phyloP scores from a whole-genome alignment of 2,113 vertebrate genomes.

The Phalacrocorax pelagicus region DNA sequence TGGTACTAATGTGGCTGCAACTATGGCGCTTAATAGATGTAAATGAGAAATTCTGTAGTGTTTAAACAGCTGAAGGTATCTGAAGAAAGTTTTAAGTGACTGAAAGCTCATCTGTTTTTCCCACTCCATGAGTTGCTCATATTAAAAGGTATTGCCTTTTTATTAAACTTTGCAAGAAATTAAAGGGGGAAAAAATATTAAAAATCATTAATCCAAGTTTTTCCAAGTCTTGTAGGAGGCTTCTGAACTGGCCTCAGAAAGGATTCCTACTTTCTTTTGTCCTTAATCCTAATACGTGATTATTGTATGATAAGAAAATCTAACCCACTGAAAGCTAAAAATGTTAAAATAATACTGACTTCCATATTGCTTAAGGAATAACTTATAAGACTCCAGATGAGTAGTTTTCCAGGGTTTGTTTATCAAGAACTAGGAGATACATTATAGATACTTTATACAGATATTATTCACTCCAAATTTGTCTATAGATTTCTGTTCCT shows the following conservation, averaged over 20 bases:
- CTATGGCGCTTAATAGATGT: not conserved
- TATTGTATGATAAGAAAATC: not conserved
- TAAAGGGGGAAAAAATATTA: not conserved
- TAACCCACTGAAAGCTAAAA: not conserved
- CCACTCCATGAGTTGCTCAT: not conserved
- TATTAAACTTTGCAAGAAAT: not conserved
- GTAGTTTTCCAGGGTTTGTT: not conserved
- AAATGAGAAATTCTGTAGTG: not conserved
- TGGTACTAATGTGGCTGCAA: accelerated
- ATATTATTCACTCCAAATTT: not conserved
- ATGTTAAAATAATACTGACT: not conserved
- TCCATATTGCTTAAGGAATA: not conserved
- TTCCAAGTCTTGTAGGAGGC: not conserved
- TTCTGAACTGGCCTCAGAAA: not conserved
- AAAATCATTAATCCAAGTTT: not conserved
- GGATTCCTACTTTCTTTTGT: not conserved
- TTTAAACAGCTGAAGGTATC: not conserved
- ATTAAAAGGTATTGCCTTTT: not conserved
- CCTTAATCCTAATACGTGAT: not conserved
- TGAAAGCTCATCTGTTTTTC: not conserved
- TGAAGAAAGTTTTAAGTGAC: not conserved
- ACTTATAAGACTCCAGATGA: not conserved
- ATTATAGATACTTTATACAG: not conserved
- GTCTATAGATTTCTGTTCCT: not conserved
- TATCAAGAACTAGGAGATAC: not conserved